These are phyloP conservation scores for Trachops cirrhosus DNA, from an alignment of 2,797 vertebrate species.

Conservation along the genomic window DNA sequence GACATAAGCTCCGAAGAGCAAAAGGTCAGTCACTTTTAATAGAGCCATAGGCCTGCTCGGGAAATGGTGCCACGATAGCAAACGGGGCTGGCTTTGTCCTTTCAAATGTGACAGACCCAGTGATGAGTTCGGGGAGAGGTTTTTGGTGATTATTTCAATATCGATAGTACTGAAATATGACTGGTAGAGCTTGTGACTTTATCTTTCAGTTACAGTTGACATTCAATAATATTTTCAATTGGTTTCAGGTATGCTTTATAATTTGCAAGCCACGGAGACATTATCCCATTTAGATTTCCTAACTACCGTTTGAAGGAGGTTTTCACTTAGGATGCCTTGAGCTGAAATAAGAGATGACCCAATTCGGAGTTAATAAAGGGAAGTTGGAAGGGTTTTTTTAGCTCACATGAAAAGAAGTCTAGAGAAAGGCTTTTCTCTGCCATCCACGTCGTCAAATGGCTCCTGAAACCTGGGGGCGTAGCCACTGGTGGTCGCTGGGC, in stretches of 20 bases:
- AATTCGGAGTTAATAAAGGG: slow-evolving; percentile 18
- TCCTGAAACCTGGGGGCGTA: neutral
- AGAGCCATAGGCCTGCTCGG: neutral
- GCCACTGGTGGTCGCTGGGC: neutral
- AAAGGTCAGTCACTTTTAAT: neutral
- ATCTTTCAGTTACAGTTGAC: neutral
- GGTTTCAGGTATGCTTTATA: neutral
- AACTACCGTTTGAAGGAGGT: neutral
- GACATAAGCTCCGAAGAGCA: neutral
- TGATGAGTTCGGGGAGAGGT: accelerated
- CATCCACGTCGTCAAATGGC: neutral
- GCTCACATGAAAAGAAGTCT: neutral
- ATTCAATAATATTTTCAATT: neutral
- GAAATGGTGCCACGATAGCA: neutral
- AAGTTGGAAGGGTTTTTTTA: neutral
- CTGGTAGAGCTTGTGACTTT: neutral
- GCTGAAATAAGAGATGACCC: slow-evolving; percentile 22
- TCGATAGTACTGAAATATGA: neutral
- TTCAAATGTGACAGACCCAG: neutral
- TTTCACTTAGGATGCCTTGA: neutral
- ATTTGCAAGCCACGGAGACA: neutral
- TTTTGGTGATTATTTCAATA: neutral
- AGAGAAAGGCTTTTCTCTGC: neutral
- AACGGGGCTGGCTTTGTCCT: neutral
- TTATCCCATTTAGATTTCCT: neutral